Evolutionary conservation across 1,140 invertebrate genomes (phyloP).

Genomic region (Aphelenchoides avenae): DNA sequence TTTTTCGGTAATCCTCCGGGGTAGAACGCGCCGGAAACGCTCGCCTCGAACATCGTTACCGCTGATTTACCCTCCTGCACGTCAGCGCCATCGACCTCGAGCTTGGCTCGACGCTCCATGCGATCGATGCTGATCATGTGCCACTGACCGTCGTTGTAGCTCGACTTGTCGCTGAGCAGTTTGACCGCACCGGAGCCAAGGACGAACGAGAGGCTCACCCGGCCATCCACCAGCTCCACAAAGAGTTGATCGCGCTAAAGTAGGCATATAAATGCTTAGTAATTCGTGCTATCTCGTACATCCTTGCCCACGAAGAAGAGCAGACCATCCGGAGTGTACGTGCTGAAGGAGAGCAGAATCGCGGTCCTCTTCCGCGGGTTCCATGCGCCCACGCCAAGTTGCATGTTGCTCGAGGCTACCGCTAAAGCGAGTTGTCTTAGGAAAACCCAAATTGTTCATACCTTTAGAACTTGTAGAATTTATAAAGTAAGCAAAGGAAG

Average conservation of each 20-base stretch:
- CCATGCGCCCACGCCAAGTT: constrained; percentile 65
- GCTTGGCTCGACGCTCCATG: constrained; percentile 44
- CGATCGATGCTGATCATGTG: constrained; percentile 44
- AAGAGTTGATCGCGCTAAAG: constrained; percentile 71
- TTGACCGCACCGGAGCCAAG: constrained; percentile 52
- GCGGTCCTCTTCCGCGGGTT: constrained; percentile 64
- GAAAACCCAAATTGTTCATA: too few species aligned
- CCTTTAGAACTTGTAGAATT: too few species aligned
- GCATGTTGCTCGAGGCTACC: too few species aligned
- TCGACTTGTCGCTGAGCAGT: constrained; percentile 26
- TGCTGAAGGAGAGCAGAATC: constrained; percentile 77
- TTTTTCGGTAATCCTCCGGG: constrained; percentile 69
- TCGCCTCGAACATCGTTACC: constrained; percentile 62
- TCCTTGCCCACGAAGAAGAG: constrained; percentile 76
- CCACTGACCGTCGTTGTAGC: constrained; percentile 58
- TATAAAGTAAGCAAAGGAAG: too few species aligned
- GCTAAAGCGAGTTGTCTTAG: too few species aligned
- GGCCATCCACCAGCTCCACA: constrained; percentile 75
- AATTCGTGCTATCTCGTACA: too few species aligned
- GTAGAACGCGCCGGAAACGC: constrained; percentile 70
- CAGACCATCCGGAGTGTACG: constrained; percentile 76
- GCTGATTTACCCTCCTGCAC: constrained; percentile 56
- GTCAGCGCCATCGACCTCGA: constrained; percentile 46
- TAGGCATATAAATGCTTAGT: too few species aligned
- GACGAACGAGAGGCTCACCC: constrained; percentile 66